Conservation (phyloP, 2,113 vertebrate species). For the Aspidoscelis tigris region DNA sequence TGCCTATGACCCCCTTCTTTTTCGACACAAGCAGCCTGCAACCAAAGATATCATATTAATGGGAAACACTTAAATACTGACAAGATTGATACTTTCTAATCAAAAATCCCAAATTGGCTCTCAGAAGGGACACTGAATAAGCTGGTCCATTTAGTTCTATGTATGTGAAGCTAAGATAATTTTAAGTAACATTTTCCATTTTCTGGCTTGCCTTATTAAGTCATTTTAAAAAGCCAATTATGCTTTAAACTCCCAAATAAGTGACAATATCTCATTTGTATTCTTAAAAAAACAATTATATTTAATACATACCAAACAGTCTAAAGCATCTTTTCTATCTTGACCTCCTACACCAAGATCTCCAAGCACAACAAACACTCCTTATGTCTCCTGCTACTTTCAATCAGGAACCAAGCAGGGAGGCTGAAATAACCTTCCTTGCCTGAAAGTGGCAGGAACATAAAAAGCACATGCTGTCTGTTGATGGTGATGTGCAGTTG, state of each 20-base stretch:
- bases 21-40: too few relatives aligned
- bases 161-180: neutral
- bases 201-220: neutral
- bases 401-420: constrained; percentile 26
- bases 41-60: too few relatives aligned
- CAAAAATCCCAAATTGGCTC: neutral
- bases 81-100: too few relatives aligned
- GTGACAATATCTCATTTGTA: neutral
- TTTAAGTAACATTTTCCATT: neutral
- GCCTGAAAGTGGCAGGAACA: neutral
- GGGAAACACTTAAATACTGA: too few relatives aligned
- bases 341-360: neutral
- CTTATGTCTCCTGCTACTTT: constrained; percentile 15
- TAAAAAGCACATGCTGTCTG: constrained; percentile 9
- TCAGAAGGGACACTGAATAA: neutral
- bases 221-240: neutral
- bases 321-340: neutral
- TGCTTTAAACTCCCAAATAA: neutral
- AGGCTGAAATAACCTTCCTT: neutral
- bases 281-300: neutral
- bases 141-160: neutral
- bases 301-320: neutral
- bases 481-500: constrained; percentile 8
- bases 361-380: neutral
- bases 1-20: too few relatives aligned